Base-by-base conservation (phyloP, 53 echinoderm and acorn worm genomes). In the Crossaster papposus region DNA sequence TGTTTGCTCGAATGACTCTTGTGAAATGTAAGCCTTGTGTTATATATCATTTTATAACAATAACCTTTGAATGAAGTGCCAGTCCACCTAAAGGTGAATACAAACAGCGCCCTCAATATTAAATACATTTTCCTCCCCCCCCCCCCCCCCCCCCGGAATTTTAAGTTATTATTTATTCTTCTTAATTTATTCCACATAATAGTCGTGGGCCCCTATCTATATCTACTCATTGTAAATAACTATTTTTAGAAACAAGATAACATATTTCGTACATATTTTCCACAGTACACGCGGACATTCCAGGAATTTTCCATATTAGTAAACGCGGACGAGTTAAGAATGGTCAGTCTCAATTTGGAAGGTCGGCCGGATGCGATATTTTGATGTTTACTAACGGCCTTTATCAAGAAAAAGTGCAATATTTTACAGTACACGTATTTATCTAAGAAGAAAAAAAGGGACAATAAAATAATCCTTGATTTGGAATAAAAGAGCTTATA, bases 181-280 rank as follows among this genome's bases (percentile, higher is more conserved):
- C 28, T 26, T 2, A 10, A n/a, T 24, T 68, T 28, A 24, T 68
- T 68, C 28, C n/a, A 68, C 68, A 24, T 68, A 20, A 20, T 3
- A 2, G 58, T 58, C 28, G 68, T 26, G n/a, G n/a, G n/a, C n/a
- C n/a, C 68, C n/a, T 0, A 22, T 55, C 14, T 72, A 72, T 52
- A 72, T 84, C 71, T 83, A 52, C 13, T 26, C 52, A 70, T 24
- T 83, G 83, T 72, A 65, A 53, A 84, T 84, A 72, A 29, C 71
- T 84, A 84, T 84, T 72, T 84, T 72, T 54, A 51, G 72, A 84
- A 54, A 84, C 24, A 44, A 15, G 53, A 72, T n/a, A 0, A 52
- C 22, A 30, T 51, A 71, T 80, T 84, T 84, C 72, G 53, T 71
- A 84, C 37, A 84, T 84, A 72, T 84, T 84, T 84, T 84, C 84